Evolutionary conservation across 2,888 invertebrate genomes (phyloP), one percentile per base, ranked within the genome.

Genomic region (Physocephala rufipes): DNA sequence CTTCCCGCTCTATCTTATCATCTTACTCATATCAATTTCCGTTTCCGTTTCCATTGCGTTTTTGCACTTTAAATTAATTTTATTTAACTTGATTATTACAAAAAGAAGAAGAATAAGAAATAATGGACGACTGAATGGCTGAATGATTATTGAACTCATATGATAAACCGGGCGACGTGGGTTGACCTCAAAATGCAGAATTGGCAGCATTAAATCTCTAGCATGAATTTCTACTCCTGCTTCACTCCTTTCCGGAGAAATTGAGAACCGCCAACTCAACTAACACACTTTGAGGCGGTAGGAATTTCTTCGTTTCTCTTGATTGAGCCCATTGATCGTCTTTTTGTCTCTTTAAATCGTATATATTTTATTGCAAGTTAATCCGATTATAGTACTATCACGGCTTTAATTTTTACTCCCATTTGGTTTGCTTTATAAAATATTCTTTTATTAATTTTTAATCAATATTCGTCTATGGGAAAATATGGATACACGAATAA

Each of bases 321-420:
- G 36, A 24, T 15, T 15, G 43, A 75, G 75, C 77, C 73, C 78
- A 73, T 70, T 76, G 80, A 78, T 36, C 76, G 80, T 79, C 79
- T 79, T 80, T 80, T 78, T 79, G 75, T 79, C 74, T 72, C 75
- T 75, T 80, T 80, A 79, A 80, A 80, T 80, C 78, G 76, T 78
- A 74, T 79, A 79, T 80, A 79, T 80, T 80, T 74, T 71, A 71
- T 64, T 12, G 19, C 63, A 53, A 55, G 36, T 4, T 7, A 36
- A 36, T 13, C 21, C 49, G 47, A 45, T 59, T 26, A 24, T 59
- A 16, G 24, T 3, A 36, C 9, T 36, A 36, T 36, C 9, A 9
- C 9, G 9, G 36, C 9, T 36, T 36, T 36, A 7, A 9, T 36
- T 36, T 36, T 36, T 4, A 9, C 9, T 4, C 36, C 9, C 9